phyloP scores from a whole-genome alignment of 1,140 invertebrate genomes.

The Drosophila orena region DNA sequence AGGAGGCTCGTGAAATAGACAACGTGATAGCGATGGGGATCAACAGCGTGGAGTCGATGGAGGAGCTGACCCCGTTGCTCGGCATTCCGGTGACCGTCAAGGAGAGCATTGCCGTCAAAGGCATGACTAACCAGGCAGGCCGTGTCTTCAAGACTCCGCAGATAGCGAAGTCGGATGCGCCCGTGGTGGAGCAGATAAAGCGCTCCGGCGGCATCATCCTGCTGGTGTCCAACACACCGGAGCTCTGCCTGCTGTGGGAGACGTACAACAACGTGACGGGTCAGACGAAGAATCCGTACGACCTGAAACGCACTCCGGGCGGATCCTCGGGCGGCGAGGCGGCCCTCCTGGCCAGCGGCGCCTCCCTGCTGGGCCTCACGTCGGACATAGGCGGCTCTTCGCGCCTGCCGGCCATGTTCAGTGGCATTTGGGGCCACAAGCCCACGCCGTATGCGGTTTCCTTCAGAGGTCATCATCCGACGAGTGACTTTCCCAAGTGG shows the following conservation, averaged over 20 bases:
- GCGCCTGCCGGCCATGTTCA: slow-evolving; percentile 93
- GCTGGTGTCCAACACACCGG: slow-evolving; percentile 94
- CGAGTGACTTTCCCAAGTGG: slow-evolving; percentile 86
- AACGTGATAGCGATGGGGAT: slow-evolving; percentile 80
- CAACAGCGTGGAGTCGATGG: slow-evolving; percentile 85
- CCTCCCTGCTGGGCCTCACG: slow-evolving; percentile 92
- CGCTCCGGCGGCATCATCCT: slow-evolving; percentile 94
- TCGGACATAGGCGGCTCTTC: slow-evolving; percentile 94
- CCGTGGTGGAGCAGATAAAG: slow-evolving; percentile 88
- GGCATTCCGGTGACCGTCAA: slow-evolving; percentile 90
- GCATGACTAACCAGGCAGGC: slow-evolving; percentile 87
- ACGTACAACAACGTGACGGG: slow-evolving; percentile 95
- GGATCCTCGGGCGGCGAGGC: slow-evolving; percentile 93
- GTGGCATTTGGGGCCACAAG: slow-evolving; percentile 94
- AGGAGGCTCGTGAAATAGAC: slow-evolving; percentile 87
- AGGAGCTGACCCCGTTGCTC: slow-evolving; percentile 87
- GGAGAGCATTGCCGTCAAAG: slow-evolving; percentile 88
- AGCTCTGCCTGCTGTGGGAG: slow-evolving; percentile 96
- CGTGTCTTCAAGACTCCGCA: slow-evolving; percentile 85
- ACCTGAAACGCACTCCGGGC: slow-evolving; percentile 89
- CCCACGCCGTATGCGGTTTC: slow-evolving; percentile 88
- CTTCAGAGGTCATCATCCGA: slow-evolving; percentile 87
- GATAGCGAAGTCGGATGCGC: slow-evolving; percentile 89
- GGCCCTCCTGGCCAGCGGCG: slow-evolving; percentile 89
- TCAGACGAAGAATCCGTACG: slow-evolving; percentile 94